Evolutionary conservation across 1,140 invertebrate species (phyloP).

Genomic region (Sitodiplosis mosellana): DNA sequence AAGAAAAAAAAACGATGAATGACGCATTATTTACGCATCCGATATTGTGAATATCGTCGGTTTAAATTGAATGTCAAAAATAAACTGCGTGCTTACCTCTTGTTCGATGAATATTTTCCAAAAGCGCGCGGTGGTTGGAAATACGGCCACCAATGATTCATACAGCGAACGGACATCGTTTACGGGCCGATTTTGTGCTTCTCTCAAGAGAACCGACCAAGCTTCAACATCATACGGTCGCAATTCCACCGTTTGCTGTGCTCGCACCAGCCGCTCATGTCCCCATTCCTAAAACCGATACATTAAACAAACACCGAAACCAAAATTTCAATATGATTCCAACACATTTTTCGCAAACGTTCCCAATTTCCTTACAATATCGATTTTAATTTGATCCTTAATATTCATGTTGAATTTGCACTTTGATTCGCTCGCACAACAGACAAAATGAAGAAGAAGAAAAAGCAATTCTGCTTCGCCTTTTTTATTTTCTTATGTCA

Average conservation of each 20-base stretch:
- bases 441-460: too few species aligned
- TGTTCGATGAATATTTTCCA: conserved; percentile 99
- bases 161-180: conserved; percentile 82
- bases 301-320: background rate
- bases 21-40: too few species aligned
- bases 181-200: conserved; percentile 78
- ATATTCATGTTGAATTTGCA: conserved; percentile 8
- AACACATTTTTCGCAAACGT: background rate
- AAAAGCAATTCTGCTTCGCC: too few species aligned
- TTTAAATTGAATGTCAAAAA: background rate
- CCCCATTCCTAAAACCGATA: conserved; percentile 51
- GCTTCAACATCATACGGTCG: conserved; percentile 88
- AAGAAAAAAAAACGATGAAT: background rate
- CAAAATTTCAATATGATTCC: too few species aligned
- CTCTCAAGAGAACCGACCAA: conserved; percentile 86
- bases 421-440: too few species aligned
- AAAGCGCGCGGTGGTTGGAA: conserved; percentile 89
- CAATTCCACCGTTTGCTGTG: conserved; percentile 62
- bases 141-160: conserved; percentile 81
- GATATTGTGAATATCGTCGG: background rate
- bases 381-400: conserved; percentile 21
- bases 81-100: conserved; percentile 45
- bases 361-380: conserved; percentile 17
- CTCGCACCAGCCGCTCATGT: conserved; percentile 59
- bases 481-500: too few species aligned